Conservation (phyloP, 2,113 vertebrate species). For the Brachypodius melanocephalos region DNA sequence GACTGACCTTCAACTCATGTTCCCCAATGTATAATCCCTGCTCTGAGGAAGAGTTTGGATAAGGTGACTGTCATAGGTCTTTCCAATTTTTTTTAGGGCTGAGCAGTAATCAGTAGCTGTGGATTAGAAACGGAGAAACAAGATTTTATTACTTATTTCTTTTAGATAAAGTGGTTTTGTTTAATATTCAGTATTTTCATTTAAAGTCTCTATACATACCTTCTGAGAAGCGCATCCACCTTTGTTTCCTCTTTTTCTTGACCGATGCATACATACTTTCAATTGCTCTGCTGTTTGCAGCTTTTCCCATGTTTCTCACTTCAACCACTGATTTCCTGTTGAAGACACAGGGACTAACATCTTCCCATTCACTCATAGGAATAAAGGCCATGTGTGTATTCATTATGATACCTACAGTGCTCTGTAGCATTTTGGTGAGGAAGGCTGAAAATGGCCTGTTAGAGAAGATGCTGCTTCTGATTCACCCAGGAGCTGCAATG, state of each 20-base stretch:
- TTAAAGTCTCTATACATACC: not conserved
- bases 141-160: not conserved
- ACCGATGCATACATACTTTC: not conserved
- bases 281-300: not conserved
- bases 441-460: not conserved
- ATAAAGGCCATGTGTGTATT: not conserved
- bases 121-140: not conserved
- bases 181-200: not conserved
- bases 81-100: not conserved
- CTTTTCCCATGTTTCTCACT: not conserved
- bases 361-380: not conserved
- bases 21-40: not conserved
- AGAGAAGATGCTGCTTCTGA: not conserved
- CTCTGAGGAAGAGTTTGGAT: not conserved
- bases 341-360: not conserved
- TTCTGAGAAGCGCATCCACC: not conserved
- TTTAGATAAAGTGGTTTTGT: not conserved
- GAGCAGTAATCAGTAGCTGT: not conserved
- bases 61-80: not conserved
- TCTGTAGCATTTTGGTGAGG: fast-evolving
- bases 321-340: not conserved
- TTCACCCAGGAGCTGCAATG: not conserved
- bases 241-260: not conserved
- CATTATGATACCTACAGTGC: not conserved
- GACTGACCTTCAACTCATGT: not conserved